phyloP scores from a whole-genome alignment of 2,888 invertebrate species.

The Criorhina ranunculi region DNA sequence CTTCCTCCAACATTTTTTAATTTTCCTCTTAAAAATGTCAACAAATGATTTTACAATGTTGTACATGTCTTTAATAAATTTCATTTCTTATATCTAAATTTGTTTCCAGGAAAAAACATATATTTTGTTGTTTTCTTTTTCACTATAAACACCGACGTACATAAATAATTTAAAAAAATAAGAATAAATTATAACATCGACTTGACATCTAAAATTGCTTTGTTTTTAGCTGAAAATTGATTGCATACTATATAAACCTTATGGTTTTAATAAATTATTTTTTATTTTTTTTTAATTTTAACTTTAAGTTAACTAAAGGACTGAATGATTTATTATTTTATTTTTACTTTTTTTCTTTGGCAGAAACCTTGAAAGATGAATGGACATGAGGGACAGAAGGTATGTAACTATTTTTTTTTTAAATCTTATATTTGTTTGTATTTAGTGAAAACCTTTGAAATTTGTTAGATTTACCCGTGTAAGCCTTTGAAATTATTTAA shows the following conservation, averaged over 20 bases:
- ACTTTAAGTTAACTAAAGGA: slow-evolving; percentile 12
- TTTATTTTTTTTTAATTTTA: background rate
- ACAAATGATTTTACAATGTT: background rate
- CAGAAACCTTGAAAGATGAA: slow-evolving; percentile 64
- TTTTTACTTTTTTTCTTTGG: slow-evolving; percentile 2
- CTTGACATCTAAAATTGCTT: slow-evolving; percentile 27
- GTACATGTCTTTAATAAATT: background rate
- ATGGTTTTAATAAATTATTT: background rate
- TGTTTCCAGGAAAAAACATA: background rate
- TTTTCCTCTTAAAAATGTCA: slow-evolving; percentile 29
- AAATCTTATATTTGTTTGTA: slow-evolving; percentile 25
- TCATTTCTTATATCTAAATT: background rate
- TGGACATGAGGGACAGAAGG: slow-evolving; percentile 34
- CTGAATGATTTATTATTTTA: background rate
- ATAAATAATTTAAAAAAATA: background rate
- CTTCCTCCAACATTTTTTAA: slow-evolving; percentile 10
- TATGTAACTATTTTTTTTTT: slow-evolving; percentile 2
- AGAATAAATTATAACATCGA: background rate
- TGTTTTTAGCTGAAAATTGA: slow-evolving; percentile 9
- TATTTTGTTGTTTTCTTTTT: slow-evolving; percentile 14
- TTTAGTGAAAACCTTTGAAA: slow-evolving; percentile 66
- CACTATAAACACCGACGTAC: slow-evolving; percentile 9
- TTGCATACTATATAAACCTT: slow-evolving; percentile 22
- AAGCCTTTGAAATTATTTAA: slow-evolving; percentile 17
- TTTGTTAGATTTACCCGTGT: slow-evolving; percentile 56